A percentile compares a stretch with the other conserved stretches of the same genome.
Conservation (phyloP, 2,888 invertebrate species). For the Nymphalis urticae region DNA sequence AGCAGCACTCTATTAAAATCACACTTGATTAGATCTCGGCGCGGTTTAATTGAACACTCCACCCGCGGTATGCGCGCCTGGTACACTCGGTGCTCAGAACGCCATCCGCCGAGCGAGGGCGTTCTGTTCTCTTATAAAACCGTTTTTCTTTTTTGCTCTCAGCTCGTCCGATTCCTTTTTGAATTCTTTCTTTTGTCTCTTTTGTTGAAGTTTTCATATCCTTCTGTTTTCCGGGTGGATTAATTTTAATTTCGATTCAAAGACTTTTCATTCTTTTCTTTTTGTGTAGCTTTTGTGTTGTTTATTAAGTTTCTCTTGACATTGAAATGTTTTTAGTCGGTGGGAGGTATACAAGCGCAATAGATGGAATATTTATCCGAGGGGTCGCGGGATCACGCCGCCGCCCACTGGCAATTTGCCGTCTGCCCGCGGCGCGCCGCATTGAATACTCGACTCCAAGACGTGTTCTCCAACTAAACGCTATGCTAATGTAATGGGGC, state of each 20-base stretch:
- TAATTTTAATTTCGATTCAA: conserved; percentile 73
- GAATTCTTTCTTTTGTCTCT: conserved; percentile 63
- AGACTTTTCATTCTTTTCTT: conserved; percentile 50
- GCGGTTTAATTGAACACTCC: conserved; percentile 71
- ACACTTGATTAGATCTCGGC: conserved; percentile 72
- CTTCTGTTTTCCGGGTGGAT: conserved; percentile 73
- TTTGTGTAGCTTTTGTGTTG: conserved; percentile 41
- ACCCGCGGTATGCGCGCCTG: conserved; percentile 65
- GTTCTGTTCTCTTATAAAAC: conserved; percentile 43
- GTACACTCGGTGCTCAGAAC: conserved; percentile 51
- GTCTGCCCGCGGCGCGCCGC: conserved; percentile 61
- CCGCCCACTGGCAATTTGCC: conserved; percentile 77
- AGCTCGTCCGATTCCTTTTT: conserved; percentile 62
- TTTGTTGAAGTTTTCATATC: conserved; percentile 73
- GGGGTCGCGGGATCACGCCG: conserved; percentile 73
- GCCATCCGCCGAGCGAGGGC: conserved; percentile 46
- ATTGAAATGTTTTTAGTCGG: conserved; percentile 43
- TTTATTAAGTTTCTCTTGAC: conserved; percentile 40
- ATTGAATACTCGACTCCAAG: conserved; percentile 55
- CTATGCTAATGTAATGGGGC: conserved; percentile 79
- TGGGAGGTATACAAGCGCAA: conserved; percentile 41
- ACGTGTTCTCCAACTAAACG: conserved; percentile 73
- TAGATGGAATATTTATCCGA: conserved; percentile 68
- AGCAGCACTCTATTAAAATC: conserved; percentile 70
- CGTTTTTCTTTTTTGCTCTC: conserved; percentile 54